Base-by-base conservation (phyloP, 1,140 invertebrate species). In the Melitaea cinxia region DNA sequence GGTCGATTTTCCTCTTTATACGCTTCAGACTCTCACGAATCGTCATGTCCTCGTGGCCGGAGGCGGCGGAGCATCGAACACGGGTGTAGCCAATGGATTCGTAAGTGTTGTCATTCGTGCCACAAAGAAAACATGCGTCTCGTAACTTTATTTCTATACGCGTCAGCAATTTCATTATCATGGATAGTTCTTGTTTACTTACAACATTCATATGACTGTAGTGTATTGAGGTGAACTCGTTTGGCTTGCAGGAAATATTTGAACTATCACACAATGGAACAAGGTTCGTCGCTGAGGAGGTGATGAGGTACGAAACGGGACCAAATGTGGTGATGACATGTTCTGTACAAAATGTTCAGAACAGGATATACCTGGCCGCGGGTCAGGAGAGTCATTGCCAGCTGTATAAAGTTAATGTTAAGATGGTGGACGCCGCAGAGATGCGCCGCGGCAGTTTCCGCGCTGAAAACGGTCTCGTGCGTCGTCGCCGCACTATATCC, bases 11-110 rank as follows among this genome's bases (percentile, higher is more conserved):
- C 98, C 98, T 0, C 92, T 98, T 15, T 99, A 99, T 85, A 95
- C 95, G 1, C 92, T 99, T 19, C 95, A 97, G 87, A 96, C 96
- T 91, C 91, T 99, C 28, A 97, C 96, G 23, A 97, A 95, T 90
- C 94, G 97, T 64, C 97, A 99, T 92, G 95, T 99, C 76, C 90
- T 99, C 47, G 97, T 99, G 26, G 98, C 96, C 68, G 98, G 98
- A 42, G 98, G 98, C 50, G 98, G 98, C 57, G 98, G 98, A 50
- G 95, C 96, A 14, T 95, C 97, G 15, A 99, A 98, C 91, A 99
- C 98, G 42, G 98, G 98, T 19, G 96, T 99, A 62, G 94, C 95
- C 14, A 99, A 99, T 94, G 96, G 97, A 89, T 98, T 99, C 92
- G 97, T 96, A 91, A 94, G 95, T 93, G 64, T 78, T 59, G 52